Conservation (phyloP, 2,113 vertebrate genomes). For the Henicopernis longicauda region DNA sequence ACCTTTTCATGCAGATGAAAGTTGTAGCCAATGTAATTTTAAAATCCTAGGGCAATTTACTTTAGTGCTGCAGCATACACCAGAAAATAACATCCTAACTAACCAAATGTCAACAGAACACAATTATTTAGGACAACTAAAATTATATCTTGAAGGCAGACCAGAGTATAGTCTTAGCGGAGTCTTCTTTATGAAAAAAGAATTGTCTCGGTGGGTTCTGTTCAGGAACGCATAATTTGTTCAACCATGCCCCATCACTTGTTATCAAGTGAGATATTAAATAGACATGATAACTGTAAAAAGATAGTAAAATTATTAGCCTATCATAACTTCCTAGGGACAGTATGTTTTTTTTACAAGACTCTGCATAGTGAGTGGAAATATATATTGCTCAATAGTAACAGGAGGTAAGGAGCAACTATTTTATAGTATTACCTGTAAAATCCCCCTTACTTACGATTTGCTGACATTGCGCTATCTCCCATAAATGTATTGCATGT, state of each 20-base stretch:
- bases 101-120: neutral
- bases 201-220: neutral
- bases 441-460: conserved; percentile 13
- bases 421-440: neutral
- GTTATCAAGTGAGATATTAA: neutral
- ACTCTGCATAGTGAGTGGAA: conserved; percentile 7
- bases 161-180: neutral
- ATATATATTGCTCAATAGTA: conserved; percentile 20
- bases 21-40: conserved; percentile 2
- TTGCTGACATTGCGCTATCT: neutral
- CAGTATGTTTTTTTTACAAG: conserved; percentile 31
- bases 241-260: neutral
- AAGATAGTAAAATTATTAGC: conserved; percentile 21
- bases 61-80: neutral
- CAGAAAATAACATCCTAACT: neutral
- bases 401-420: neutral
- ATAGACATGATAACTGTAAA: neutral
- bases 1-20: conserved; percentile 31
- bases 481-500: neutral
- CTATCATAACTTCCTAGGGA: conserved; percentile 13
- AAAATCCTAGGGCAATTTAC: conserved; percentile 3
- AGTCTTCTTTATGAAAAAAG: neutral
- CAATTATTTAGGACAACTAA: neutral
- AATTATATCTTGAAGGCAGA: neutral
- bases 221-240: neutral